phyloP scores from a whole-genome alignment of 2,888 invertebrate species.

The Girardia tigrina region DNA sequence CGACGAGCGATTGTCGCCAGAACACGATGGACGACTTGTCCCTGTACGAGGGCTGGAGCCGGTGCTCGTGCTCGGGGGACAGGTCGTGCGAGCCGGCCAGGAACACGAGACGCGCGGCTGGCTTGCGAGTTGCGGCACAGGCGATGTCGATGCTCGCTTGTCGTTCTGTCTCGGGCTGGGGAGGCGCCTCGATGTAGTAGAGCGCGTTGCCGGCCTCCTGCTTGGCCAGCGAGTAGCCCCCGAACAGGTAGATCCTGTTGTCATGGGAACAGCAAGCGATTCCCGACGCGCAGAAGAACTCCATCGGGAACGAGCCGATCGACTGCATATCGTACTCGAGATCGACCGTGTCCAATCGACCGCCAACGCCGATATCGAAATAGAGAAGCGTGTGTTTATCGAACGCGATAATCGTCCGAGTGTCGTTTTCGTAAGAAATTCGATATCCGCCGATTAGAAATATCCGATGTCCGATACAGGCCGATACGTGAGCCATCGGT shows the following conservation, averaged over 20 bases:
- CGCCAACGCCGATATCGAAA: background rate
- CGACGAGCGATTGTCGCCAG: background rate
- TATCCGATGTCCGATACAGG: background rate
- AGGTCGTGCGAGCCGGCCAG: background rate
- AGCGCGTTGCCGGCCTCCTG: background rate
- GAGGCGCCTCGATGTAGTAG: background rate
- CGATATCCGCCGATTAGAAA: background rate
- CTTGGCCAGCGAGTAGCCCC: background rate
- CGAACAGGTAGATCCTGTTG: background rate
- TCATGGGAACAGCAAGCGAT: background rate
- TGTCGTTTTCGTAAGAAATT: background rate
- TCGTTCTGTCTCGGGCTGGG: background rate
- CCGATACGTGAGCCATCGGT: background rate
- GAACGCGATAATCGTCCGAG: background rate
- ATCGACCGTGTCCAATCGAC: background rate
- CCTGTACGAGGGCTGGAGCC: background rate
- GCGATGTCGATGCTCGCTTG: background rate
- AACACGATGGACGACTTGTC: constrained; percentile 12
- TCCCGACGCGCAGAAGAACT: background rate
- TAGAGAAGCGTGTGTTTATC: background rate
- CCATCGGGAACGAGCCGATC: background rate
- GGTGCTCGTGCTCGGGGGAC: background rate
- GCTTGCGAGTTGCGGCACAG: background rate
- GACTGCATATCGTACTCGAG: background rate
- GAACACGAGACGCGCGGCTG: background rate